Evolutionary conservation across 2,797 vertebrate genomes (phyloP), one percentile per base, ranked within the genome.

Genomic region (Buceros bicornis): DNA sequence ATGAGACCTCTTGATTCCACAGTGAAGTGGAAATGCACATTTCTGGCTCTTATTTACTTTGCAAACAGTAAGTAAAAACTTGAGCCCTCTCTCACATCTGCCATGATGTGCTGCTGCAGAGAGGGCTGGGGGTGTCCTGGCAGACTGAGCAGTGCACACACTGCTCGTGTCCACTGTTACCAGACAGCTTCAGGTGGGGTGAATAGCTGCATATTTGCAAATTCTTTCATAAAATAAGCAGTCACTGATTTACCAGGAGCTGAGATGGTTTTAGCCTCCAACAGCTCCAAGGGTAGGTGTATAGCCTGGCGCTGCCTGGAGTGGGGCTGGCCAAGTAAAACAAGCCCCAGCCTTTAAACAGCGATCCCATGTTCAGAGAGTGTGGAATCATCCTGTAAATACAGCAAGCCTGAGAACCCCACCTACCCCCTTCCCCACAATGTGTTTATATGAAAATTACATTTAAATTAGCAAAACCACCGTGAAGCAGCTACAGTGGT

Each of bases 1-100:
- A 91, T 79, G 87, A 96, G 85, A 73, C 89, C 93, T 95, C 89
- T 94, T 53, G 87, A 88, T 91, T 96, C 82, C 21, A 37, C 43
- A 7, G 58, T 72, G 71, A 61, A 71, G 76, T 86, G 79, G 58
- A 93, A 94, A 79, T 84, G 74, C 77, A 78, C 61, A 35, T 77
- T 76, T 71, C 79, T 89, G 84, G 15, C 60, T 78, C 57, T 82
- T 93, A 83, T 91, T 96, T 96, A 93, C 74, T 67, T 51, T 53
- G 67, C 89, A 93, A 94, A 96, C 65, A 86, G 71, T 65, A 73
- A 40, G 50, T 22, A 72, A 76, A 45, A 47, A 3, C 54, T 82
- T 50, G 42, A 71, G 45, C 50, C 72, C 42, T 2, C 43, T 87
- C 37, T 76, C n/a, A 22, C 54, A 31, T 58, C 14, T 18, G 37